Base-by-base conservation (phyloP, 35 echinoderm and acorn worm genomes). In the Anneissia japonica region DNA sequence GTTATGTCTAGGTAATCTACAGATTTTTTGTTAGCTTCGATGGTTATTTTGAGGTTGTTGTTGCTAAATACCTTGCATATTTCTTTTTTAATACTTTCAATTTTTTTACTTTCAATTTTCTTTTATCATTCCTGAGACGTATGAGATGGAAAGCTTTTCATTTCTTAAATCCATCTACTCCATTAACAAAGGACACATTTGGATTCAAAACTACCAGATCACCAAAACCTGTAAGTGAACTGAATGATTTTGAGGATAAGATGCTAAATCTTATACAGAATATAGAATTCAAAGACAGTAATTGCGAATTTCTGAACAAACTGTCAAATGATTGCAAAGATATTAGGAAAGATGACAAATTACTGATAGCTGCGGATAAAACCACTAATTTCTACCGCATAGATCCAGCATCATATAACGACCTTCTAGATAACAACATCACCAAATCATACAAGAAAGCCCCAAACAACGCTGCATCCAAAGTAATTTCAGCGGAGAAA, bases 241-340 rank as follows among this genome's bases (percentile, higher is more conserved):
- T 88, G 1, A 87, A 79, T 51, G 77, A 72, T 74, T 88, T 73
- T 74, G 77, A 88, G 81, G 86, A 88, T 35, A 79, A 39, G 31
- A 82, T 88, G 45, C 46, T 88, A 2, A 30, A 88, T 0, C 0
- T 88, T 30, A 46, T 88, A 19, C 77, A 88, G 74, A 88, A 82
- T 32, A 81, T 81, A 32, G 37, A 82, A 37, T 88, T 82, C 39
- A 72, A 82, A 23, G 23, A 73, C n/a, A 38, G 0, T 5, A 87
- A 38, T 4, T 43, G 34, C 28, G 0, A 6, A 1, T 88, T 88
- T 23, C 86, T 81, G 36, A 88, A 72, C 30, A 29, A 88, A 81
- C 77, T 88, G 3, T 31, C n/a, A 0, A 72, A 80, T 3, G 86
- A 88, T 31, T 16, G 26, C 31, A 64, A 73, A 28, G 38, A 73